phyloP scores from a whole-genome alignment of 2,113 vertebrate species.

The Podiceps cristatus region DNA sequence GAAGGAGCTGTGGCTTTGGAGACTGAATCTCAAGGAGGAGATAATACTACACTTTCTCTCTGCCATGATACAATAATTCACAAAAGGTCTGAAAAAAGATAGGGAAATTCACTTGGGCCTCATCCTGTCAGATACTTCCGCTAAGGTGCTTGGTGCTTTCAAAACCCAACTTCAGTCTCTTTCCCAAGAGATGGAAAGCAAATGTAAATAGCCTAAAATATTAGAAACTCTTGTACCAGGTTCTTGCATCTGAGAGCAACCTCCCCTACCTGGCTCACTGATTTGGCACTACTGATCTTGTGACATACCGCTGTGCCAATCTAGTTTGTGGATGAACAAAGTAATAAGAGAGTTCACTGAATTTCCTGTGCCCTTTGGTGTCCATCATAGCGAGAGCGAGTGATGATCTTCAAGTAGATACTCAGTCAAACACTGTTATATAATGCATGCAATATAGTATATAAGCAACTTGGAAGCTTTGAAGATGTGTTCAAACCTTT shows the following conservation, averaged over 20 bases:
- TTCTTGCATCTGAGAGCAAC: neutral
- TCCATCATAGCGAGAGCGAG: neutral
- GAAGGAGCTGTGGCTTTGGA: neutral
- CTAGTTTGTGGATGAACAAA: neutral
- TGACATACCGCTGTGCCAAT: neutral
- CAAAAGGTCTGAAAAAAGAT: neutral
- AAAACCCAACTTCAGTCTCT: neutral
- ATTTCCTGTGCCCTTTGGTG: neutral
- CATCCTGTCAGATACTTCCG: neutral
- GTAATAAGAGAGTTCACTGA: neutral
- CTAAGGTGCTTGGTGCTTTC: neutral
- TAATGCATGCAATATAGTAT: neutral
- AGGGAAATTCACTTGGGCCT: neutral
- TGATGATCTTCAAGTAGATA: neutral
- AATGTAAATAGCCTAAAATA: neutral
- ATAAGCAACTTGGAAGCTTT: neutral
- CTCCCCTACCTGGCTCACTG: neutral
- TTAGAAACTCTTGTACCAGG: neutral
- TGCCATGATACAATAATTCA: neutral
- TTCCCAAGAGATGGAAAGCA: neutral
- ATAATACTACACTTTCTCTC: neutral
- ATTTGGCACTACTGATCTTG: neutral
- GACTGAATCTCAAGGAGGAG: neutral
- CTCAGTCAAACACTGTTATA: accelerated
- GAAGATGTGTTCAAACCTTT: neutral